phyloP scores from a whole-genome alignment of 2,888 invertebrate genomes.

The Heteromurus nitidus region DNA sequence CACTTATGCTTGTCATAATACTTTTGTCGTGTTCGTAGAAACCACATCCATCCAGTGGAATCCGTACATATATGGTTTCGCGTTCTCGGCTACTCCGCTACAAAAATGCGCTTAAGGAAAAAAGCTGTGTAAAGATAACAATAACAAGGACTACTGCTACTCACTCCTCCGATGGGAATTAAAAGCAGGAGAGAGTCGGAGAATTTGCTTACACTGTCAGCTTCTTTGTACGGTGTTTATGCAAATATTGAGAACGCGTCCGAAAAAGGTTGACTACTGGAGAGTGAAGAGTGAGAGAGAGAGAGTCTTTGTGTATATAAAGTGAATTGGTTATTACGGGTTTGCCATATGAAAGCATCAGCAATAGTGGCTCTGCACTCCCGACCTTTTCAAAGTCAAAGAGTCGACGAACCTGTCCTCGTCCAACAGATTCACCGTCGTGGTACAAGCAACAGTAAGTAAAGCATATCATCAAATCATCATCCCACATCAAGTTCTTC shows the following conservation, averaged over 20 bases:
- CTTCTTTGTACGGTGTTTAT: slow-evolving; percentile 39
- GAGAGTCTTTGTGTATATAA: slow-evolving; percentile 23
- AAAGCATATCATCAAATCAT: slow-evolving; percentile 53
- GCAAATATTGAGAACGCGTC: slow-evolving; percentile 60
- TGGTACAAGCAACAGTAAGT: slow-evolving; percentile 46
- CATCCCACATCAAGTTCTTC: slow-evolving; percentile 45
- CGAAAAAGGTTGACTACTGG: slow-evolving; percentile 26
- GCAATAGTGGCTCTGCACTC: slow-evolving; percentile 71
- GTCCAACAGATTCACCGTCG: slow-evolving; percentile 60
- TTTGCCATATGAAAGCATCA: slow-evolving; percentile 21
- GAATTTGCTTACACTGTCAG: too few relatives aligned
- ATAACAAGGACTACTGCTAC: too few relatives aligned
- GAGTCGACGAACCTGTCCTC: slow-evolving; percentile 73
- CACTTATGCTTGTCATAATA: too few relatives aligned
- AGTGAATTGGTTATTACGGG: slow-evolving; percentile 51
- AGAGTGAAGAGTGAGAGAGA: slow-evolving; percentile 21
- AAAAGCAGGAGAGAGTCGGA: not conserved
- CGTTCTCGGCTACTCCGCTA: too few relatives aligned
- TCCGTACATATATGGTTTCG: too few relatives aligned
- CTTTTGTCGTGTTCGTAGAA: too few relatives aligned
- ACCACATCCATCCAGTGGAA: not conserved
- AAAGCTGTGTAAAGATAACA: too few relatives aligned
- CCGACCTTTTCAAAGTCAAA: slow-evolving; percentile 74
- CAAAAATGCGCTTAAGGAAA: too few relatives aligned
- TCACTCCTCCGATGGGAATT: too few relatives aligned